phyloP scores from a whole-genome alignment of 2,113 vertebrate genomes.

The Illadopsis cleaveri region DNA sequence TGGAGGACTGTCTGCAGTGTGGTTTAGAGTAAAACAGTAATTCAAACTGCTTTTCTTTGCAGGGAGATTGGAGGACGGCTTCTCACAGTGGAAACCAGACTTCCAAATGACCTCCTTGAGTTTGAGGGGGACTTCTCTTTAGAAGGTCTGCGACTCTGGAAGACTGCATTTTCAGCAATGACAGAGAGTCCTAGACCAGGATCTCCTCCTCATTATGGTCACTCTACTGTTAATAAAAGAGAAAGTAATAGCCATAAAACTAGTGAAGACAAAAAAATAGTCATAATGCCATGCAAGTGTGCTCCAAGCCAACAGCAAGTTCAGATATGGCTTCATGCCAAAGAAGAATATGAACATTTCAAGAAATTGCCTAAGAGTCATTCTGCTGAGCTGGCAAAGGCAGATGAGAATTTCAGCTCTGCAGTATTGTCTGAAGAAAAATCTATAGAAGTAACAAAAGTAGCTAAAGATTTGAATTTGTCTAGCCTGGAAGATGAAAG shows the following conservation, averaged over 20 bases:
- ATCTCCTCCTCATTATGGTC: conserved; percentile 69
- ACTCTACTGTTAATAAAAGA: conserved; percentile 59
- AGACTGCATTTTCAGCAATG: conserved; percentile 95
- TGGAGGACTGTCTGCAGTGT: neutral
- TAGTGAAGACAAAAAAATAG: conserved; percentile 85
- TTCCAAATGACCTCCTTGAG: conserved; percentile 86
- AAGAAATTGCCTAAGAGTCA: conserved; percentile 76
- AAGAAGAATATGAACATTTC: conserved; percentile 87
- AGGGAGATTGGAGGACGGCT: conserved; percentile 92
- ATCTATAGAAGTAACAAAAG: conserved; percentile 56
- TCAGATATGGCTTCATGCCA: conserved; percentile 92
- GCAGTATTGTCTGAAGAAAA: conserved; percentile 52
- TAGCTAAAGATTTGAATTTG: conserved; percentile 50
- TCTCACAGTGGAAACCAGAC: conserved; percentile 87
- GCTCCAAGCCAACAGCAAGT: conserved; percentile 89
- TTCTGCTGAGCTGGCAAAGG: conserved; percentile 55
- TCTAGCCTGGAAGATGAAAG: conserved; percentile 57
- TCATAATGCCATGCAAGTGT: conserved; percentile 93
- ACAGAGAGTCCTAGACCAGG: conserved; percentile 79
- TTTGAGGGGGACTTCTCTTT: conserved; percentile 91
- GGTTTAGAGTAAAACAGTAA: conserved; percentile 28
- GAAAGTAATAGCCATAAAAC: conserved; percentile 69
- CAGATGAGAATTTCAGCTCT: conserved; percentile 48
- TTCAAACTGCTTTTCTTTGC: conserved; percentile 56
- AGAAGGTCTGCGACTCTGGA: conserved; percentile 95